Evolutionary conservation across 2,797 vertebrate genomes (phyloP).

Genomic region (Yasuhikotakia modesta): DNA sequence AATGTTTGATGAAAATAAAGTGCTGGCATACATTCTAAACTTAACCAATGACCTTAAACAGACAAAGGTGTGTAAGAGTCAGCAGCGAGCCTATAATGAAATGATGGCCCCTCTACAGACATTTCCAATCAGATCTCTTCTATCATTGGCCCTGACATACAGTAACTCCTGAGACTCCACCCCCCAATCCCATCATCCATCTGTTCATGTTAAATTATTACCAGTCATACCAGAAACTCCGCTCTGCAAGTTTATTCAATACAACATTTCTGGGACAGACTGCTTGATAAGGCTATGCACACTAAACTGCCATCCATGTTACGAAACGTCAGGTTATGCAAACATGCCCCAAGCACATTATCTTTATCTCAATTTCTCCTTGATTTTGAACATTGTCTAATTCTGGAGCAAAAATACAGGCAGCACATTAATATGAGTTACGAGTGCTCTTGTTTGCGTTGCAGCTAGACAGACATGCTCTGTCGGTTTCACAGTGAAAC

Average conservation of each 20-base stretch:
- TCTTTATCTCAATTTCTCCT: neutral
- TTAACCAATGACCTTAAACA: neutral
- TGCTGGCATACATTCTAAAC: neutral
- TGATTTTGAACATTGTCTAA: slow-evolving; percentile 26
- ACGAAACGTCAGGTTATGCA: slow-evolving; percentile 29
- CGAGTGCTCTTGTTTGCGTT: neutral
- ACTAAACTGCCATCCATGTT: slow-evolving; percentile 3
- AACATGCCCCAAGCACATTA: neutral
- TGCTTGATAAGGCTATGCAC: slow-evolving; percentile 12
- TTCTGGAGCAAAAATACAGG: neutral
- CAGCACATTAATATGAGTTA: neutral
- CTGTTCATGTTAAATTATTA: neutral
- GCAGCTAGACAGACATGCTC: neutral
- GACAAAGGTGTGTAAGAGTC: neutral
- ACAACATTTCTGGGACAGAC: slow-evolving; percentile 21
- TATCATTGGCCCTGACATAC: neutral
- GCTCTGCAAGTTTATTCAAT: slow-evolving; percentile 11
- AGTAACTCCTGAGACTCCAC: neutral
- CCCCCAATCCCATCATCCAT: neutral
- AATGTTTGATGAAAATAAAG: slow-evolving; percentile 23
- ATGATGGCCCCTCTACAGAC: neutral
- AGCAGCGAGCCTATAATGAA: neutral
- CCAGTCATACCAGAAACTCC: slow-evolving; percentile 19
- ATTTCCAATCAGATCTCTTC: neutral
- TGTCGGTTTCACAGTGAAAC: neutral